phyloP scores from a whole-genome alignment of 2,888 invertebrate species.

The Hedychridium roseum region DNA sequence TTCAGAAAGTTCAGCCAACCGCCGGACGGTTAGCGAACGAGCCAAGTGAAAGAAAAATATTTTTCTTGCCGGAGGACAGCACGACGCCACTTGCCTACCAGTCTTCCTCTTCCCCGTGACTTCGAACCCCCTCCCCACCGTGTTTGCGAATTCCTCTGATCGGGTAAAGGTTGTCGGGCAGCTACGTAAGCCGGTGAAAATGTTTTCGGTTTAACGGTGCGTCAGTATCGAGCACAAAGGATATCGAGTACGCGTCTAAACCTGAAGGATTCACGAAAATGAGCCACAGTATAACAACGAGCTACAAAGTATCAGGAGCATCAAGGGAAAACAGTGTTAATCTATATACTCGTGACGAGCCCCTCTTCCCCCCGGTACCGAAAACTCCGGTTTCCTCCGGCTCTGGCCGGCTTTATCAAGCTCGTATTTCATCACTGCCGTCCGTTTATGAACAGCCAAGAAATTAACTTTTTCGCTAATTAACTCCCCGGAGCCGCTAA shows the following conservation, averaged over 20 bases:
- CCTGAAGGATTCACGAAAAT: too few relatives aligned
- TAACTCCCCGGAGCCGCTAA: constrained; percentile 59
- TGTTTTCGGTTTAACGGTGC: too few relatives aligned
- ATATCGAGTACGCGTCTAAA: too few relatives aligned
- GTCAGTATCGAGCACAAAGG: too few relatives aligned
- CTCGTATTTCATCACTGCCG: constrained; percentile 60
- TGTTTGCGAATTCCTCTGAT: too few relatives aligned
- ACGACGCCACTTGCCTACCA: constrained; percentile 1
- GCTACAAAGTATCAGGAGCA: too few relatives aligned
- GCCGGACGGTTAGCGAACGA: constrained; percentile 36
- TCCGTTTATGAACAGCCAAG: constrained; percentile 58
- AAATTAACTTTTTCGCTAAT: constrained; percentile 63
- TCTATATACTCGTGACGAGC: constrained; percentile 52
- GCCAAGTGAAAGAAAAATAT: constrained; percentile 54
- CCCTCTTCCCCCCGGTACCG: constrained; percentile 30
- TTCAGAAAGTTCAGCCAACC: constrained; percentile 56
- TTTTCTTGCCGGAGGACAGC: constrained; percentile 42
- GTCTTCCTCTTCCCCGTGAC: constrained; percentile 1
- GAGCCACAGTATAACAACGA: too few relatives aligned
- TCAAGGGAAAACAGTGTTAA: constrained; percentile 52
- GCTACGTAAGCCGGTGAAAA: too few relatives aligned
- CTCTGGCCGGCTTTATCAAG: constrained; percentile 56
- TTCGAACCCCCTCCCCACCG: background rate
- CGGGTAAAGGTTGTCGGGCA: too few relatives aligned
- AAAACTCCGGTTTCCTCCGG: constrained; percentile 54